Evolutionary conservation across 2,797 vertebrate genomes (phyloP).

Genomic region (Coregonus sp.): DNA sequence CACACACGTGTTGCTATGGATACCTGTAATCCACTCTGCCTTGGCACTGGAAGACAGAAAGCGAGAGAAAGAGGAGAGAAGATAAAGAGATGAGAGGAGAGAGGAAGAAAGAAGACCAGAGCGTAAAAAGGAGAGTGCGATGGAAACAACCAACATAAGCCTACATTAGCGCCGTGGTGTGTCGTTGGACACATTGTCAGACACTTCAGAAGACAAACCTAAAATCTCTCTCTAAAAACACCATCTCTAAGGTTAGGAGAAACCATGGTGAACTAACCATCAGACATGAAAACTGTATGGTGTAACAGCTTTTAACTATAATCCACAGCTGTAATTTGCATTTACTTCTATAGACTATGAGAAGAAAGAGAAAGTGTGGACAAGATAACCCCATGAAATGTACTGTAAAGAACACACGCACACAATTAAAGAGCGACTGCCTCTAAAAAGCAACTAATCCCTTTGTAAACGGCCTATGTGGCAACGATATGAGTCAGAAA

Average conservation of each 20-base stretch:
- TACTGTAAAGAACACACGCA: neutral
- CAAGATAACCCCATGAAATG: neutral
- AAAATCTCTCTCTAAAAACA: slow-evolving; percentile 32
- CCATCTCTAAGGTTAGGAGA: neutral
- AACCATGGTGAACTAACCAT: neutral
- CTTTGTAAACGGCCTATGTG: no score
- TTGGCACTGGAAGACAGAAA: slow-evolving; percentile 47
- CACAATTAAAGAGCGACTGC: neutral
- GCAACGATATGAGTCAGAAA: no score
- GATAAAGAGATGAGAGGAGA: slow-evolving; percentile 36
- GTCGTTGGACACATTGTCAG: slow-evolving; percentile 33
- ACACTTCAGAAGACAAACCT: slow-evolving; percentile 46
- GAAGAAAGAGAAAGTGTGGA: neutral
- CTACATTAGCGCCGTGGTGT: slow-evolving; percentile 1
- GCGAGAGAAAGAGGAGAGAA: slow-evolving; percentile 35
- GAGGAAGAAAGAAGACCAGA: slow-evolving; percentile 51
- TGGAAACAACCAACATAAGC: slow-evolving; percentile 30
- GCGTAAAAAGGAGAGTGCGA: slow-evolving; percentile 44
- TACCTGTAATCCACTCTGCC: slow-evolving; percentile 65
- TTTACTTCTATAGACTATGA: neutral
- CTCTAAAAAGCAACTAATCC: no score
- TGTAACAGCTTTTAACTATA: neutral
- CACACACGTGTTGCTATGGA: slow-evolving; percentile 69
- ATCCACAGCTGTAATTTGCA: neutral
- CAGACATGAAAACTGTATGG: neutral